A percentile compares a stretch with the other conserved stretches of the same genome.
These are phyloP conservation scores for Pandemis corylana DNA, from an alignment of 2,888 invertebrate genomes.

Conservation along the genomic window DNA sequence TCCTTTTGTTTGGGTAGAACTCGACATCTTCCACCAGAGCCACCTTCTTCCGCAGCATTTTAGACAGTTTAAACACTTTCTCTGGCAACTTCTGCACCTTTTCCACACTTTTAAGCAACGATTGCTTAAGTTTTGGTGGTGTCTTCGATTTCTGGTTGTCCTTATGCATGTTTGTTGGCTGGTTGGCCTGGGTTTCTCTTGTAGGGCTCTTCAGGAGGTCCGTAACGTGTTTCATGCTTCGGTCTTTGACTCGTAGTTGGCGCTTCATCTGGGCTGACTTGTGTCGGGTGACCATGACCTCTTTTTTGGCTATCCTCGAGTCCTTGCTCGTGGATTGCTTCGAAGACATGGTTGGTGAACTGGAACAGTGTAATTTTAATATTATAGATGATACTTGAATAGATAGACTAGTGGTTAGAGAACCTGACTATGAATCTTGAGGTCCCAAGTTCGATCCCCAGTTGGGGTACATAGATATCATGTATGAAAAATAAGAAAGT, in stretches of 20 bases:
- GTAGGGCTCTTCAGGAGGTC: constrained; percentile 47
- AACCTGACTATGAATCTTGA: no score
- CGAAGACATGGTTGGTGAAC: constrained; percentile 46
- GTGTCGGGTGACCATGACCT: constrained; percentile 59
- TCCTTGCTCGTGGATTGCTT: constrained; percentile 42
- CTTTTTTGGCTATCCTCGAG: constrained; percentile 50
- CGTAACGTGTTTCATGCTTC: constrained; percentile 46
- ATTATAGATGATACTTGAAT: neutral
- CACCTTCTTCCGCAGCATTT: constrained; percentile 24
- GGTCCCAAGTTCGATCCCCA: no score
- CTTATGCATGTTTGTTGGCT: constrained; percentile 16
- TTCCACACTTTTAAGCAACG: constrained; percentile 41
- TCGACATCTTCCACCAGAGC: constrained; percentile 48
- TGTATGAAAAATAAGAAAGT: no score
- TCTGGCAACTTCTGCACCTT: constrained; percentile 42
- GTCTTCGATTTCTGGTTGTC: constrained; percentile 42
- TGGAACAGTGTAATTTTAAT: neutral
- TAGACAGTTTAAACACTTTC: constrained; percentile 26
- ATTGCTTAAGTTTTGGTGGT: constrained; percentile 38
- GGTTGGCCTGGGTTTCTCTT: constrained; percentile 10
- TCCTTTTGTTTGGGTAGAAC: constrained; percentile 62
- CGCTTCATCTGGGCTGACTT: constrained; percentile 58
- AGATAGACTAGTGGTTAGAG: no score
- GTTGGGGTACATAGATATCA: no score
- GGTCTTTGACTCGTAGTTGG: constrained; percentile 48